Evolutionary conservation across 2,113 vertebrate species (phyloP).

Genomic region (Carassius gibelio): DNA sequence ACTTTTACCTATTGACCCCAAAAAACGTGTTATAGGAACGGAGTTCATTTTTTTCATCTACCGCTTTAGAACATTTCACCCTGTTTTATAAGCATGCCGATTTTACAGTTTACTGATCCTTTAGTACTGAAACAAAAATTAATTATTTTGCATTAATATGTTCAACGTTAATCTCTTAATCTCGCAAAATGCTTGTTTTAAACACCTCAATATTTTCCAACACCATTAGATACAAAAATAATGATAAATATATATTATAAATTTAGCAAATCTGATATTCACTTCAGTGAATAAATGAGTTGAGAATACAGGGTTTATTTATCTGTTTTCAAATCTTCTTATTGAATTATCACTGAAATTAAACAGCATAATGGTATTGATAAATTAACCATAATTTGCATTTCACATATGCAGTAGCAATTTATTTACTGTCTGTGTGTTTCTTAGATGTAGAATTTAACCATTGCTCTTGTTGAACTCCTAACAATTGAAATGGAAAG

Average conservation of each 20-base stretch:
- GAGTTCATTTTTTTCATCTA: not conserved
- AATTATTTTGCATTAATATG: not conserved
- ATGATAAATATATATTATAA: not conserved
- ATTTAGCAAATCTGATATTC: not conserved
- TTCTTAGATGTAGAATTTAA: too few relatives aligned
- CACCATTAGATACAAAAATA: not conserved
- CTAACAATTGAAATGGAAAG: not conserved
- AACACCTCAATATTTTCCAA: not conserved
- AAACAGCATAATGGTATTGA: not conserved
- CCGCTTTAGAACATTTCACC: not conserved
- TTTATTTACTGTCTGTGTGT: not conserved
- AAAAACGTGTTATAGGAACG: not conserved
- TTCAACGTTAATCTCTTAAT: not conserved
- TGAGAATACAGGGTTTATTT: not conserved
- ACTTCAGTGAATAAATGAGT: not conserved
- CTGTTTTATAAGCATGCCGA: not conserved
- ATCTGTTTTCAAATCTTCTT: not conserved
- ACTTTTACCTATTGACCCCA: not conserved
- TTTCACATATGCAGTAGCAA: not conserved
- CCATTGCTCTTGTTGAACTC: not conserved
- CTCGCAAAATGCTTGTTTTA: conserved; percentile 1
- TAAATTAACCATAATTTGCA: not conserved
- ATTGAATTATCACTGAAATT: not conserved
- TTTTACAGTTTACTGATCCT: not conserved
- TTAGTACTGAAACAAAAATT: not conserved